Evolutionary conservation across 2,888 invertebrate genomes (phyloP).

Genomic region (Acrobeloides nanus): DNA sequence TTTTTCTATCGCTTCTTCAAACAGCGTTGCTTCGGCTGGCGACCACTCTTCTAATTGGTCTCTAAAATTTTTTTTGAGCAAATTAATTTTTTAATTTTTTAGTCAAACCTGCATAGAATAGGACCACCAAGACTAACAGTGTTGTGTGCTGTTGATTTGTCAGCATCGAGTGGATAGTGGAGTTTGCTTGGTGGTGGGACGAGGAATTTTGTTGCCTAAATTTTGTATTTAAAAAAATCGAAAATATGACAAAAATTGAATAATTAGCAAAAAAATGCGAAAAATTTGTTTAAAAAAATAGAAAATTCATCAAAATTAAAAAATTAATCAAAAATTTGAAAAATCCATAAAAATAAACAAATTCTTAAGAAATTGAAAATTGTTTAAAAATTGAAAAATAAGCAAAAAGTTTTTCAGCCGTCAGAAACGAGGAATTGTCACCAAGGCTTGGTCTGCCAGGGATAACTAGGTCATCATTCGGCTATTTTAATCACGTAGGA

Average conservation of each 20-base stretch:
- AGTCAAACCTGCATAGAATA: constrained; percentile 36
- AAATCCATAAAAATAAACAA: no score
- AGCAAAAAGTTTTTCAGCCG: no score
- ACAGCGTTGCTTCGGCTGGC: constrained; percentile 93
- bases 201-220: constrained; percentile 42
- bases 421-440: no score
- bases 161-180: constrained; percentile 50
- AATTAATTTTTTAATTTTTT: not conserved
- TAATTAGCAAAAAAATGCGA: no score
- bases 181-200: constrained; percentile 56
- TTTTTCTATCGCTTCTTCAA: constrained; percentile 87
- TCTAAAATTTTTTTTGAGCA: constrained; percentile 56
- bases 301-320: no score
- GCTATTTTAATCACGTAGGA: no score
- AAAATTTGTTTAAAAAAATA: not conserved
- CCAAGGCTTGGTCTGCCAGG: no score
- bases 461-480: no score
- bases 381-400: no score
- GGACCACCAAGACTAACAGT: constrained; percentile 53
- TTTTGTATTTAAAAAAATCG: not conserved
- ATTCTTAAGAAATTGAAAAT: no score
- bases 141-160: constrained; percentile 42
- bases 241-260: no score
- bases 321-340: no score
- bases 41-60: constrained; percentile 99